A percentile compares a stretch with the other conserved stretches of the same genome.
phyloP scores from a whole-genome alignment of 1,140 invertebrate species.

The Cotesia typhae region DNA sequence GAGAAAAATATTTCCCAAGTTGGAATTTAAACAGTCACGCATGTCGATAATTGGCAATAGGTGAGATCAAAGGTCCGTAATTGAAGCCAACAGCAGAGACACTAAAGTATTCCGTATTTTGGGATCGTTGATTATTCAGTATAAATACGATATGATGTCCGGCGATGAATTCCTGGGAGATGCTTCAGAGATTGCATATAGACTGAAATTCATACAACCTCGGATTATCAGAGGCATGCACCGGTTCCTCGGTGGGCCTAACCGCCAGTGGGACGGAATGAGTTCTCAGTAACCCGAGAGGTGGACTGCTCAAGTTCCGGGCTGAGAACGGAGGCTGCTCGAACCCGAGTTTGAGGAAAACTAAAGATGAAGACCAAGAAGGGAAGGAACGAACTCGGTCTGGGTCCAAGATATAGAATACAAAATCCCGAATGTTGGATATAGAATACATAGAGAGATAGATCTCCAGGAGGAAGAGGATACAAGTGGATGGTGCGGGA shows the following conservation, averaged over 20 bases:
- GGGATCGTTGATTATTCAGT: slow-evolving; percentile 9
- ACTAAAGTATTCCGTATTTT: background rate
- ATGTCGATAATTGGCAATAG: background rate
- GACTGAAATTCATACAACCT: slow-evolving; percentile 45
- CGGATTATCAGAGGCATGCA: slow-evolving; percentile 47
- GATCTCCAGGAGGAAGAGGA: background rate
- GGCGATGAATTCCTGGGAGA: slow-evolving; percentile 35
- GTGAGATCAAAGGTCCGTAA: background rate
- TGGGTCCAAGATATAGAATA: too few species aligned
- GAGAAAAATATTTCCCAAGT: background rate
- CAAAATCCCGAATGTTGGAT: too few species aligned
- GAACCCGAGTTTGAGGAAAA: background rate
- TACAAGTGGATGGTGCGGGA: background rate
- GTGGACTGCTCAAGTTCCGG: slow-evolving; percentile 22
- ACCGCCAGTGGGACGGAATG: slow-evolving; percentile 1
- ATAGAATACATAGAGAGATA: background rate
- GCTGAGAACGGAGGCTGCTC: slow-evolving; percentile 13
- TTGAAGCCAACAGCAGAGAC: background rate
- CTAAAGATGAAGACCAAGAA: background rate
- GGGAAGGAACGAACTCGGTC: background rate
- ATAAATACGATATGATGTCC: slow-evolving; percentile 27
- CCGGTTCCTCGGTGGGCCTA: slow-evolving; percentile 20
- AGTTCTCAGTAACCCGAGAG: slow-evolving; percentile 1
- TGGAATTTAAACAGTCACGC: too few species aligned
- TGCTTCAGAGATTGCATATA: slow-evolving; percentile 44